Base-by-base conservation (phyloP, 2,113 vertebrate species). In the Otolemur garnettii region DNA sequence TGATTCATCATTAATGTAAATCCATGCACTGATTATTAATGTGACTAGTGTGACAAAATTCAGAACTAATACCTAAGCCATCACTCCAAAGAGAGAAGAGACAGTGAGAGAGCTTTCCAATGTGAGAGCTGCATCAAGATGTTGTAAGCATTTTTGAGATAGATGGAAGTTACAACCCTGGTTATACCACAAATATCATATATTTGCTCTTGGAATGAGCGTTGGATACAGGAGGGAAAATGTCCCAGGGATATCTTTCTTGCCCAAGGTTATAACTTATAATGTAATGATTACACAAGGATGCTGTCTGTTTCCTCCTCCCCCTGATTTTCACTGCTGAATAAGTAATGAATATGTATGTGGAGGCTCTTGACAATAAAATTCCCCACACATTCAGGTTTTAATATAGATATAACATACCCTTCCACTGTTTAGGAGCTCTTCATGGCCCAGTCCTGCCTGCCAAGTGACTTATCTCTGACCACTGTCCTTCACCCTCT, bases 391-490 rank as follows among this genome's bases (percentile, higher is more conserved):
- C 6, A 50, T 50, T 50, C 26, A 75, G 24, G n/a, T 68, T 92
- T 86, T 82, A 7, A 89, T 59, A 42, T 45, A 13, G 30, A 53
- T 6, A 9, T 8, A 45, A n/a, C 4, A 2, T 5, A 35, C 33
- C 30, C 17, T 90, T 62, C 35, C 60, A 77, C 9, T 26, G 22
- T 22, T 53, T 89, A 17, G 18, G 4, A 90, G n/a, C 3, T 15
- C 7, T 89, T 81, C 50, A 50, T 12, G 28, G 4, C 38, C 28
- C 28, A 75, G n/a, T 10, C 14, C 28, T 38, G 26, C 17, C 45
- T 24, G 6, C 10, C 7, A 9, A 0, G 0, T 12, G 50, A 30
- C 55, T 38, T 22, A 1, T 6, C 4, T 75, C 28, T 55, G 24
- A 33, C 17, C 7, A 26, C 9, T 9, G 7, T 7, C 1, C 4